Evolutionary conservation across 2,113 vertebrate genomes (phyloP).

Genomic region (Chionis minor): DNA sequence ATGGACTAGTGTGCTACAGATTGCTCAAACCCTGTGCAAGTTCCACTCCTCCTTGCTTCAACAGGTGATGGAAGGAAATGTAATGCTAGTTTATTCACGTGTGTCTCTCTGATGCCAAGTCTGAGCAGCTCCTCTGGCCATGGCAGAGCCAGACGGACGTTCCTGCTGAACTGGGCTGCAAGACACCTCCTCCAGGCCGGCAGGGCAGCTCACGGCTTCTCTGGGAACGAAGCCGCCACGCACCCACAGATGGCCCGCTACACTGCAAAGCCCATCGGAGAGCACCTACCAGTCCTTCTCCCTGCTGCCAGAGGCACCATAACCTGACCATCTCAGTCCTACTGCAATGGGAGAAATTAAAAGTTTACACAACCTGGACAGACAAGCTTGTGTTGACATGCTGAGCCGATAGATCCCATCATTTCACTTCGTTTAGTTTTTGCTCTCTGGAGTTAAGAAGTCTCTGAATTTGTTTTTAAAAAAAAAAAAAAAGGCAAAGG

Average conservation of each 20-base stretch:
- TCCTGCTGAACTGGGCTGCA: background rate
- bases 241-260: background rate
- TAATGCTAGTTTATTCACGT: fast-evolving
- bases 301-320: background rate
- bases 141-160: background rate
- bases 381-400: background rate
- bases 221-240: fast-evolving
- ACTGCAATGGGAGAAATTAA: background rate
- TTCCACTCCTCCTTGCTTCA: background rate
- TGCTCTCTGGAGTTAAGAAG: background rate
- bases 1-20: background rate
- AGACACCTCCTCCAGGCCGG: background rate
- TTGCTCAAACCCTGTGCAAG: background rate
- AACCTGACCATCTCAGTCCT: background rate
- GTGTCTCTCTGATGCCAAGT: fast-evolving
- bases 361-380: background rate
- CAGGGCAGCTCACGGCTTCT: background rate
- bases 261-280: fast-evolving
- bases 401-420: fast-evolving
- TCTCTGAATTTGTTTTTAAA: background rate
- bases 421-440: background rate
- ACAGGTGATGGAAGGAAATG: background rate
- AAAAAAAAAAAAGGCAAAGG: background rate
- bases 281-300: background rate
- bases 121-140: background rate